Evolutionary conservation across 92 coral and sea anemone species (phyloP).

Genomic region (Paramuricea clavata): DNA sequence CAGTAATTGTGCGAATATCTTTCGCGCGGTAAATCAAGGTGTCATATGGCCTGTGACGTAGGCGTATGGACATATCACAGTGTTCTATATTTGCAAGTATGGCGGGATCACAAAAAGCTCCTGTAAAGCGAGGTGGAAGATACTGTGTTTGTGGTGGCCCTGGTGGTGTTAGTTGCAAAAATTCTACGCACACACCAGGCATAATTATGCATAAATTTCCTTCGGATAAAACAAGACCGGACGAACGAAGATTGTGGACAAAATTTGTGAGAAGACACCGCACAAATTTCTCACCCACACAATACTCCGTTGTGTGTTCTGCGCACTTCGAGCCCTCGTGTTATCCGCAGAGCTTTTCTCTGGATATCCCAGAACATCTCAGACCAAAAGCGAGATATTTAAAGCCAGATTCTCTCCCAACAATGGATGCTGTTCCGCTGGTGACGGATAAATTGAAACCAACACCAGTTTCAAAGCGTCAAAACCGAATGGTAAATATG

Average conservation of each 20-base stretch:
- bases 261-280: constrained; percentile 34
- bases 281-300: constrained; percentile 16
- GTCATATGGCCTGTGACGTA: not conserved
- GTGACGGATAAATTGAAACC: not conserved
- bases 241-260: constrained; percentile 31
- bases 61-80: too few species aligned
- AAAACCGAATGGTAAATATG: not conserved
- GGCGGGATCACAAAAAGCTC: not conserved
- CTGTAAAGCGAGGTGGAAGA: not conserved
- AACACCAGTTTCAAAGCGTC: not conserved
- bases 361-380: not conserved
- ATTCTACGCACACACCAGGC: constrained; percentile 30
- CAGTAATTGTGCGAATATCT: too few species aligned
- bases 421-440: not conserved
- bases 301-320: not conserved
- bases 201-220: constrained; percentile 39
- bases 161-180: constrained; percentile 42
- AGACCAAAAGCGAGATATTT: constrained; percentile 24
- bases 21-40: constrained; percentile 3
- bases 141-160: constrained; percentile 30
- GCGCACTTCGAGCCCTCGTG: not conserved
- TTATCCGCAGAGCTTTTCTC: not conserved
- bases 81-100: not conserved
- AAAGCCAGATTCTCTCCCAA: not conserved
- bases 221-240: not conserved